A percentile compares a stretch with the other conserved stretches of the same genome.
phyloP scores from a whole-genome alignment of 2,113 vertebrate species.

The Theristicus caerulescens region DNA sequence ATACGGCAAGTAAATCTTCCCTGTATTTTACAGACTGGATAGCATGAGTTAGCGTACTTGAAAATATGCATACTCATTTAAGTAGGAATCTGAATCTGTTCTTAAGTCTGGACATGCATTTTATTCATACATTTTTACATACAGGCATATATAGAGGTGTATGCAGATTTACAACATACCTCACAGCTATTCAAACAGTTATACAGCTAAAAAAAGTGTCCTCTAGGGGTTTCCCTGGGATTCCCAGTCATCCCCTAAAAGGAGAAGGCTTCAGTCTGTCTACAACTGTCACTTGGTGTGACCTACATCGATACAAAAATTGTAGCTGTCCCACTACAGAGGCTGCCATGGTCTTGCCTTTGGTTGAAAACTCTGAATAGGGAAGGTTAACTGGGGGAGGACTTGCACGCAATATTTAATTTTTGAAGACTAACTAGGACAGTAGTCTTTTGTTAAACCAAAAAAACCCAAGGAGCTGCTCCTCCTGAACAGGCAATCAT shows the following conservation, averaged over 20 bases:
- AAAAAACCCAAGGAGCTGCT: neutral
- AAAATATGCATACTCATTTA: neutral
- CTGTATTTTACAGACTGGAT: neutral
- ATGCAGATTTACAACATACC: neutral
- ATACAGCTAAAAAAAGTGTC: neutral
- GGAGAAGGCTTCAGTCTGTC: neutral
- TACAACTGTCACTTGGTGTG: neutral
- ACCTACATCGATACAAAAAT: neutral
- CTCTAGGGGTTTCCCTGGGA: neutral
- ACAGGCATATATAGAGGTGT: neutral
- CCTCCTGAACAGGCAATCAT: neutral
- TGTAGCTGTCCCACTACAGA: neutral
- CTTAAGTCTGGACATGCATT: neutral
- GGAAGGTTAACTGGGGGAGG: neutral
- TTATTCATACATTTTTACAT: neutral
- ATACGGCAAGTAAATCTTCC: neutral
- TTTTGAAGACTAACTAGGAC: neutral
- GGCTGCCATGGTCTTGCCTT: neutral
- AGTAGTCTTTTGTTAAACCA: neutral
- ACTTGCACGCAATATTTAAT: neutral
- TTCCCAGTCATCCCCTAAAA: neutral
- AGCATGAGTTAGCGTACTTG: neutral
- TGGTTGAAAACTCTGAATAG: neutral
- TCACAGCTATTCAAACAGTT: neutral
- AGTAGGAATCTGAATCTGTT: neutral